Percentiles rank a stretch among this genome's conserved stretches.
phyloP scores from a whole-genome alignment of 2,113 vertebrate species.

The Dipodomys spectabilis region DNA sequence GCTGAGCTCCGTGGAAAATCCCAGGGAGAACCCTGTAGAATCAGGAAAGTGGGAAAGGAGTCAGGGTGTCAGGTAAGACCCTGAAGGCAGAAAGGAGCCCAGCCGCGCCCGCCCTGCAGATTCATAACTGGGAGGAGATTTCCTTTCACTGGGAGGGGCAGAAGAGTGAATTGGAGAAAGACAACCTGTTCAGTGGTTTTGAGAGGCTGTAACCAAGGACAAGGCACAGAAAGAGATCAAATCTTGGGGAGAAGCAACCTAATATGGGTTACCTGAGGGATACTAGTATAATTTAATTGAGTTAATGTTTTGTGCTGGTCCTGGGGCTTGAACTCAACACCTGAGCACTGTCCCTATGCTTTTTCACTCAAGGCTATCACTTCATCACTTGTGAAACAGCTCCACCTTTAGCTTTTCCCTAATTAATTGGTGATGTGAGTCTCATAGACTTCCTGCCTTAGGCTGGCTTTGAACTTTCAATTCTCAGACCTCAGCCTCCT shows the following conservation, averaged over 20 bases:
- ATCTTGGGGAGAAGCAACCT: background rate
- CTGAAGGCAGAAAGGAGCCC: background rate
- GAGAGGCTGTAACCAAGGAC: background rate
- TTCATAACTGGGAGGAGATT: background rate
- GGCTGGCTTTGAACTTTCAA: no score
- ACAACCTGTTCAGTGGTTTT: background rate
- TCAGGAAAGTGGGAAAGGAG: background rate
- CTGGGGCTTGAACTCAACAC: no score
- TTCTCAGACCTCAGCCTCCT: no score
- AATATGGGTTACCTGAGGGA: background rate
- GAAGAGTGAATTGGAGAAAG: background rate
- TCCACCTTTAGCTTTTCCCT: no score
- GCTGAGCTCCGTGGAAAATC: background rate
- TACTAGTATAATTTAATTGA: background rate
- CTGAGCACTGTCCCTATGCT: no score
- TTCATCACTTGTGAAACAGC: no score
- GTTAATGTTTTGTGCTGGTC: background rate
- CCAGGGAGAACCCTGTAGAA: background rate
- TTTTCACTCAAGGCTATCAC: no score
- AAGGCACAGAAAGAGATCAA: background rate
- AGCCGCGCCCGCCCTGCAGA: background rate
- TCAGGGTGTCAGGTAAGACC: background rate
- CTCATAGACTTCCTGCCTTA: no score
- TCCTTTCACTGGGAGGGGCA: background rate
- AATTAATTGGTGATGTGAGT: no score